These are phyloP conservation scores for Manis crassicaudata DNA, from an alignment of 2,797 vertebrate genomes.

Conservation along the genomic window DNA sequence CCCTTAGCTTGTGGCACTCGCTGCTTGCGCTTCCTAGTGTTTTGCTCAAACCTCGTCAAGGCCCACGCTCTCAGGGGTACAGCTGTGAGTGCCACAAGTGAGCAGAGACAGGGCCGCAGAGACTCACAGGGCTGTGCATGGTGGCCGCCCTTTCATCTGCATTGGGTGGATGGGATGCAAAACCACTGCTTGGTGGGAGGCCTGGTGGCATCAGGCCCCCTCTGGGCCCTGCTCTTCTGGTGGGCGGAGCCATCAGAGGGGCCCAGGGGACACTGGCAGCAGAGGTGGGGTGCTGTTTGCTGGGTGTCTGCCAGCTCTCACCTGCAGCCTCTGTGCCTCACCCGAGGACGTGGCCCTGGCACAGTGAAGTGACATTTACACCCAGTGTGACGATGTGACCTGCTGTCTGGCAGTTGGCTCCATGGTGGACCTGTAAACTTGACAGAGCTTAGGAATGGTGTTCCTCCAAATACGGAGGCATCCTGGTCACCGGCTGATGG, in stretches of 20 bases:
- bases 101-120: too few relatives aligned
- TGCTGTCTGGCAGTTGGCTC: neutral
- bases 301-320: neutral
- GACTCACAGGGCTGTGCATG: too few relatives aligned
- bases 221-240: neutral
- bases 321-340: rapidly evolving
- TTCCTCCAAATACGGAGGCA: rapidly evolving
- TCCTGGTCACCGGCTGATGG: too few relatives aligned
- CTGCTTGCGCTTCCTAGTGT: too few relatives aligned
- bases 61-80: too few relatives aligned
- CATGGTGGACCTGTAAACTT: too few relatives aligned
- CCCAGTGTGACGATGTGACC: neutral
- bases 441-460: neutral
- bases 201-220: neutral
- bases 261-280: too few relatives aligned
- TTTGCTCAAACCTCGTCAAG: too few relatives aligned
- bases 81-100: too few relatives aligned
- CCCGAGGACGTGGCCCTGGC: rapidly evolving
- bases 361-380: neutral
- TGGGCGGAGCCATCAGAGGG: neutral
- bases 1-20: too few relatives aligned
- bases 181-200: too few relatives aligned
- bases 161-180: neutral
- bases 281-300: neutral
- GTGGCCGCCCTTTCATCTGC: neutral